Conservation (phyloP, 1,140 invertebrate species). For the Bombus superbus region DNA sequence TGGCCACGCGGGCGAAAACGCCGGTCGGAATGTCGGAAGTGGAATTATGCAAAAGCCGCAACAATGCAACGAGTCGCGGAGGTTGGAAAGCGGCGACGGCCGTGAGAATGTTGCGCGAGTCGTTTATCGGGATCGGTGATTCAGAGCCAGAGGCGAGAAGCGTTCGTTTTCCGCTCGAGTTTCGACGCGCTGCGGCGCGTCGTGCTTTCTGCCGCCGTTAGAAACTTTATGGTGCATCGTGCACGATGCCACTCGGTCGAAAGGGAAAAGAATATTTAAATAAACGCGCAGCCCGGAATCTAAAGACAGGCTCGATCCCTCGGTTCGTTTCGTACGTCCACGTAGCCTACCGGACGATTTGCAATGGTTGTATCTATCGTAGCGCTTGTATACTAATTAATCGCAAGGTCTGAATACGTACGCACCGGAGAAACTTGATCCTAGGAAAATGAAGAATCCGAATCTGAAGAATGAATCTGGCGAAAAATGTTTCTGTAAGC, state of each 20-base stretch:
- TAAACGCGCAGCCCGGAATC: rapidly evolving
- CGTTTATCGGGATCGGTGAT: conserved; percentile 41
- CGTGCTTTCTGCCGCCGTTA: not conserved
- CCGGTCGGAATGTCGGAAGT: conserved; percentile 44
- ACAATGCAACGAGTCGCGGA: conserved; percentile 17
- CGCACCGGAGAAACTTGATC: no score
- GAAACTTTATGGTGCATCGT: not conserved
- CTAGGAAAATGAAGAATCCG: no score
- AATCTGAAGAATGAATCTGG: no score
- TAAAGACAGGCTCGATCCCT: no score
- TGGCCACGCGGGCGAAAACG: conserved; percentile 37
- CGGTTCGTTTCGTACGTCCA: not conserved
- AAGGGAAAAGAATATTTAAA: not conserved
- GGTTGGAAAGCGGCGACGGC: conserved; percentile 40
- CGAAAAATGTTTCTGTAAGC: no score
- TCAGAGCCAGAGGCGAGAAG: not conserved
- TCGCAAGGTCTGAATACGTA: no score
- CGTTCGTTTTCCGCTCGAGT: conserved; percentile 13
- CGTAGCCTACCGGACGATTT: no score
- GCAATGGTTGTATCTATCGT: no score
- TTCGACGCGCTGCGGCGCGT: not conserved
- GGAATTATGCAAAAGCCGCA: conserved; percentile 45
- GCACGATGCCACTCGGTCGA: not conserved
- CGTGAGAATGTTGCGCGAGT: conserved; percentile 50
- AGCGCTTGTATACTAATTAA: no score